phyloP scores from a whole-genome alignment of 1,140 invertebrate species.

The Belonocnema kinseyi region DNA sequence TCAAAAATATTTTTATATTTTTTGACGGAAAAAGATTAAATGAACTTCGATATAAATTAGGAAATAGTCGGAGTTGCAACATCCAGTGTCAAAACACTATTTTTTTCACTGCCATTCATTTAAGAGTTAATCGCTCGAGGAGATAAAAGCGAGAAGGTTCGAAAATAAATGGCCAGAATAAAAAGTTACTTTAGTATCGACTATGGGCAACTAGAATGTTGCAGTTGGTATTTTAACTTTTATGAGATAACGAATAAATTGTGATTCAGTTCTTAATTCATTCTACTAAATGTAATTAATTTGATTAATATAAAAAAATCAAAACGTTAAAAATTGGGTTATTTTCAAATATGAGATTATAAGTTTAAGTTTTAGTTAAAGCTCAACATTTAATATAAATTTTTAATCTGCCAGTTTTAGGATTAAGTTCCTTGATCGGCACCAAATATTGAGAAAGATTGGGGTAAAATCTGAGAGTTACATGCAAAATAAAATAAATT shows the following conservation, averaged over 20 bases:
- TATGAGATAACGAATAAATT: neutral
- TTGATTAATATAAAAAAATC: too few relatives aligned
- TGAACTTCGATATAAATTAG: neutral
- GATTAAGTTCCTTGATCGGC: too few relatives aligned
- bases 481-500: too few relatives aligned
- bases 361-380: too few relatives aligned
- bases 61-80: neutral
- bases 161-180: constrained; percentile 8
- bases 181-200: constrained; percentile 28
- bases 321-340: too few relatives aligned
- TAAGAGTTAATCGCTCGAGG: constrained; percentile 17
- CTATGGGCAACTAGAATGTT: neutral
- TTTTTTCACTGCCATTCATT: constrained; percentile 25
- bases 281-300: too few relatives aligned
- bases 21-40: neutral
- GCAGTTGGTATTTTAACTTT: neutral
- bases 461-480: too few relatives aligned
- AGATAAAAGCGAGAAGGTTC: constrained; percentile 27
- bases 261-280: neutral
- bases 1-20: too few relatives aligned
- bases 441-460: too few relatives aligned
- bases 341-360: too few relatives aligned
- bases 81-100: constrained; percentile 23
- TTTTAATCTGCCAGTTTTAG: too few relatives aligned
- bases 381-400: too few relatives aligned